A percentile compares a stretch with the other conserved stretches of the same genome.
Conservation (phyloP, 2,888 invertebrate species). For the Cantharis rufa region DNA sequence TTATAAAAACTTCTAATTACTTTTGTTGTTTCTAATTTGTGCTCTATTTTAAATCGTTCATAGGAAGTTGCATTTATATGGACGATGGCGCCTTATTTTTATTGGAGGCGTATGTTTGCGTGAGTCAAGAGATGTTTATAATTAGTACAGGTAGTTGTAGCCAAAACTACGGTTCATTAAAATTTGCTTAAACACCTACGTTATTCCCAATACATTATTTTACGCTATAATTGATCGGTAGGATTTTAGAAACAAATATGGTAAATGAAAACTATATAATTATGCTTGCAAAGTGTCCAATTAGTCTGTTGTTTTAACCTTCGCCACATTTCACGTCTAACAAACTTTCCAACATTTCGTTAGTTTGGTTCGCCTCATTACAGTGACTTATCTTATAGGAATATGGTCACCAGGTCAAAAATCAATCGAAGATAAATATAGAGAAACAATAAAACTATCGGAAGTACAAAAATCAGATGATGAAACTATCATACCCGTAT, state of each 20-base stretch:
- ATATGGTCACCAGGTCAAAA: conserved; percentile 66
- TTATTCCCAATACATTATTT: not conserved
- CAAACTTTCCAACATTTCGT: not conserved
- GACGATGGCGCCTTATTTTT: conserved; percentile 14
- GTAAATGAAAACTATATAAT: not conserved
- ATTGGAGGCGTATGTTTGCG: conserved; percentile 4
- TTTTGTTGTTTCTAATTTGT: not conserved
- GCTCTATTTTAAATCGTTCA: not conserved
- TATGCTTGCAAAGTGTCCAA: not conserved
- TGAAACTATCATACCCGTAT: conserved; percentile 71
- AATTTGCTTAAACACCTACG: conserved; percentile 9
- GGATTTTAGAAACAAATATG: not conserved
- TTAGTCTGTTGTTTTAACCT: not conserved
- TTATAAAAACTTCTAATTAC: conserved; percentile 5
- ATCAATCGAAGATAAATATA: conserved; percentile 35
- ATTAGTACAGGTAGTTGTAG: conserved; percentile 19
- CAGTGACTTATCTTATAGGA: conserved; percentile 39
- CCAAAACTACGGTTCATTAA: conserved; percentile 15
- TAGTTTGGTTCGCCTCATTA: not conserved
- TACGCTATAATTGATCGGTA: not conserved
- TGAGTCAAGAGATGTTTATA: conserved; percentile 13
- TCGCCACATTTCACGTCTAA: conserved; percentile 6
- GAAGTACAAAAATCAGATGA: conserved; percentile 43
- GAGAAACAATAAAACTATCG: conserved; percentile 9
- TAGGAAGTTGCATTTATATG: not conserved